Conservation (phyloP, 2,797 vertebrate genomes). For the Poeciliopsis infans region DNA sequence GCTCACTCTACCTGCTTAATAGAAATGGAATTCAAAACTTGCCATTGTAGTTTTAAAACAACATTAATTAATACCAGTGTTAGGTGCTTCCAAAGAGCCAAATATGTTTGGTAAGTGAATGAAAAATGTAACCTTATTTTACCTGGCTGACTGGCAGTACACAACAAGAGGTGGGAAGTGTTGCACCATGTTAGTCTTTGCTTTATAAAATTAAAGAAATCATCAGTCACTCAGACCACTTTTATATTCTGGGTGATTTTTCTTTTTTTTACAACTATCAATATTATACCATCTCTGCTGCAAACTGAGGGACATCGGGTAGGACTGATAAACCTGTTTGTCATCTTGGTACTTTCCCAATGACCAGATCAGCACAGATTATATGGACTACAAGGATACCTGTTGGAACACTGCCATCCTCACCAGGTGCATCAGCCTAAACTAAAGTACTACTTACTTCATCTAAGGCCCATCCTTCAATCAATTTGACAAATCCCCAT, state of each 20-base stretch:
- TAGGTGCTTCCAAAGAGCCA: not conserved
- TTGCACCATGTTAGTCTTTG: not conserved
- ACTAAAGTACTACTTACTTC: slow-evolving; percentile 10
- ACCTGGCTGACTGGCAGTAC: not conserved
- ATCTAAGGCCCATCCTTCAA: not conserved
- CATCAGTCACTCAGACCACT: not conserved
- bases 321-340: not conserved
- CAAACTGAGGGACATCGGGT: not conserved
- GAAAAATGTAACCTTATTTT: not conserved
- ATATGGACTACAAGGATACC: slow-evolving; percentile 27
- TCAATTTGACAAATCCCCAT: not conserved
- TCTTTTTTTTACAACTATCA: not conserved
- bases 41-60: not conserved
- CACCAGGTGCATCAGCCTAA: not conserved
- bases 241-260: not conserved
- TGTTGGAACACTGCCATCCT: slow-evolving; percentile 21
- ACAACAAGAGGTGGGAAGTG: not conserved
- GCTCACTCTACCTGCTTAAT: not conserved
- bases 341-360: slow-evolving; percentile 16
- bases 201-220: not conserved
- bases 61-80: not conserved
- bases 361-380: slow-evolving; percentile 64
- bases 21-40: not conserved
- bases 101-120: not conserved
- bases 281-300: slow-evolving; percentile 16